These are phyloP conservation scores for Coptodon bakossiorum DNA, from an alignment of 2,113 vertebrate genomes.

Conservation along the genomic window DNA sequence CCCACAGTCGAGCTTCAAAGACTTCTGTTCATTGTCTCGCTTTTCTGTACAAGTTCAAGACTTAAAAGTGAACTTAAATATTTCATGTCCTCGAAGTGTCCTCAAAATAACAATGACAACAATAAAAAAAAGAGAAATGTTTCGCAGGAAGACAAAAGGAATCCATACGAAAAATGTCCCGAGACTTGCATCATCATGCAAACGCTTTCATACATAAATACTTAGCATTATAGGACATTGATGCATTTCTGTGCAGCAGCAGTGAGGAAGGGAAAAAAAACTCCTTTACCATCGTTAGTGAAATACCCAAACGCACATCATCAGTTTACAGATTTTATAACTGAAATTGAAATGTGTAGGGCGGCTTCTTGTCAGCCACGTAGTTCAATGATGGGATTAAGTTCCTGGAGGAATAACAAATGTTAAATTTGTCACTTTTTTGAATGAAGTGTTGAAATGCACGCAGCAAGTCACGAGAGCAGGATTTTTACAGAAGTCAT, in stretches of 20 bases:
- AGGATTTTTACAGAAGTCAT: not conserved
- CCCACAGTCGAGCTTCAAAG: slow-evolving; percentile 25
- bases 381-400: not conserved
- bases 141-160: not conserved
- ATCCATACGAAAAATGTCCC: not conserved
- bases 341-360: not conserved
- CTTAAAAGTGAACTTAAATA: slow-evolving; percentile 35
- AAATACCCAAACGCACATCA: not conserved
- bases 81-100: slow-evolving; percentile 23
- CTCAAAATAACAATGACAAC: not conserved
- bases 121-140: not conserved
- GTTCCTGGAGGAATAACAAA: not conserved
- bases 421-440: not conserved
- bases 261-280: not conserved
- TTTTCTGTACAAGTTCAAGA: not conserved
- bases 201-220: not conserved
- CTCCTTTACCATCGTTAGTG: not conserved
- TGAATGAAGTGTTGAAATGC: not conserved
- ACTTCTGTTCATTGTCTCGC: slow-evolving; percentile 15
- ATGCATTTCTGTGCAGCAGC: not conserved
- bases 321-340: not conserved
- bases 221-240: not conserved
- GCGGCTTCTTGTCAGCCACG: not conserved
- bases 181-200: not conserved
- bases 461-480: not conserved